These are phyloP conservation scores for Eulithis prunata DNA, from an alignment of 2,888 invertebrate species.

Conservation along the genomic window DNA sequence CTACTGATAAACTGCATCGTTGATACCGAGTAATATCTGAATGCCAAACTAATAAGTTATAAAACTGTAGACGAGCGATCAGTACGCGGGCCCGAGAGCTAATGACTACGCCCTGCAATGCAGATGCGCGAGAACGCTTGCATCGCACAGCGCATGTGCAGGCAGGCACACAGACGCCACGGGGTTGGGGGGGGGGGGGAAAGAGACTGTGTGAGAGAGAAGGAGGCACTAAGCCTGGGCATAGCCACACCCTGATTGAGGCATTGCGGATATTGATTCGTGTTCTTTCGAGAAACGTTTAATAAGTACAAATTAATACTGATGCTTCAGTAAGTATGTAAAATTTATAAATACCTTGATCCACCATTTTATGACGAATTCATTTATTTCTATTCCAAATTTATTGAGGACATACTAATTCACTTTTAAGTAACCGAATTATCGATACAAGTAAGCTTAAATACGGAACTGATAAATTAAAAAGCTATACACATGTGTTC, in stretches of 20 bases:
- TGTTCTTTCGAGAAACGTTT: not conserved
- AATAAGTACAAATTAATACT: no score
- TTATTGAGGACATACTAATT: no score
- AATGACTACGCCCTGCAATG: not conserved
- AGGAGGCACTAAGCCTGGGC: not conserved
- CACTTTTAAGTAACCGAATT: no score
- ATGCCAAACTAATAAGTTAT: no score
- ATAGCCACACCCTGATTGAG: slow-evolving; percentile 6
- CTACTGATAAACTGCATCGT: no score
- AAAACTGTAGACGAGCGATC: not conserved
- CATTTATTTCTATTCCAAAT: not conserved
- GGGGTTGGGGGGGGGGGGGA: slow-evolving; percentile 1
- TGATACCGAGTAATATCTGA: no score
- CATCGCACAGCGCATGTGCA: slow-evolving; percentile 1
- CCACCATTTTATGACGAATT: no score
- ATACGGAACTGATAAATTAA: no score
- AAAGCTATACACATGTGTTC: not conserved
- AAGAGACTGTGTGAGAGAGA: not conserved
- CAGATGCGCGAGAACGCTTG: slow-evolving; percentile 2
- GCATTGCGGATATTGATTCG: slow-evolving; percentile 16
- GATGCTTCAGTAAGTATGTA: no score
- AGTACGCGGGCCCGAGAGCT: not conserved
- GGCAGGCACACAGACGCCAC: no score
- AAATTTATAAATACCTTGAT: no score
- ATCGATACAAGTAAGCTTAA: no score